Evolutionary conservation across 2,797 vertebrate genomes (phyloP).

Genomic region (Urocyon cinereoargenteus): DNA sequence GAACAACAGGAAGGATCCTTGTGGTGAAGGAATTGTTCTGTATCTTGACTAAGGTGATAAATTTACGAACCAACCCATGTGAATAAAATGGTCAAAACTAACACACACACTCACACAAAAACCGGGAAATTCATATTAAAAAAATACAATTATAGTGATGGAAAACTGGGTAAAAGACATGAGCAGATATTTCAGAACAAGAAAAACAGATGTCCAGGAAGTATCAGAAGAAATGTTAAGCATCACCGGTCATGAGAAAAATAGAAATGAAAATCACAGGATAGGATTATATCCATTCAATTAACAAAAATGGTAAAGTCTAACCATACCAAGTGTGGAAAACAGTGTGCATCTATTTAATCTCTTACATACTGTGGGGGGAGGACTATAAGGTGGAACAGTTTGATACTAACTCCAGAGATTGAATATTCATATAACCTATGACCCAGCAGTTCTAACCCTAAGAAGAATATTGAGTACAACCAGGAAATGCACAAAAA

Average conservation of each 20-base stretch:
- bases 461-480: neutral
- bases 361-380: neutral
- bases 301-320: neutral
- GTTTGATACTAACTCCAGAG: neutral
- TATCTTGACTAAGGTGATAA: neutral
- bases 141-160: neutral
- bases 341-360: neutral
- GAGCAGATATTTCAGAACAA: neutral
- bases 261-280: neutral
- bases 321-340: neutral
- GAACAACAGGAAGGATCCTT: neutral
- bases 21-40: neutral
- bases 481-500: neutral
- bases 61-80: neutral
- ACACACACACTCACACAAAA: neutral
- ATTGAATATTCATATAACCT: neutral
- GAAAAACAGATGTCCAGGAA: neutral
- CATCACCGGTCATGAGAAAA: neutral
- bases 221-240: neutral
- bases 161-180: neutral
- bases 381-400: neutral
- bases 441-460: neutral
- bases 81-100: neutral
- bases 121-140: neutral
- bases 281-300: neutral